Conservation (phyloP, 2,888 invertebrate species). For the Drosophila stalkeri region DNA sequence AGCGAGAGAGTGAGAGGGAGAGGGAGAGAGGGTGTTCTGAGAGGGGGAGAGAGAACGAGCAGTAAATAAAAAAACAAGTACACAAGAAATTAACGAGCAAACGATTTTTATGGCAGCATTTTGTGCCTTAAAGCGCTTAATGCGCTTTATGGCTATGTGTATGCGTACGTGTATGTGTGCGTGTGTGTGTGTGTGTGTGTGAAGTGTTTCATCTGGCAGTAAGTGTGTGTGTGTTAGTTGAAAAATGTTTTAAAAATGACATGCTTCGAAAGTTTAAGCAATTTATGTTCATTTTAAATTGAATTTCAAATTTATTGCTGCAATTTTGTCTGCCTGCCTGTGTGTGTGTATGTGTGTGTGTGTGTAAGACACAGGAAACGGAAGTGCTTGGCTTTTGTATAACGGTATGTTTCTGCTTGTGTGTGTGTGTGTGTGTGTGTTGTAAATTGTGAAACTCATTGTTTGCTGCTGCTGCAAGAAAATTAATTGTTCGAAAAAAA, state of each 20-base stretch:
- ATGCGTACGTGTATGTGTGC: constrained; percentile 19
- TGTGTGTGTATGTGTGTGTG: constrained; percentile 20
- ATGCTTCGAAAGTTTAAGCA: constrained; percentile 85
- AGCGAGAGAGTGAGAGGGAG: not conserved
- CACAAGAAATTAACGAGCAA: constrained; percentile 80
- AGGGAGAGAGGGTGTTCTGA: not conserved
- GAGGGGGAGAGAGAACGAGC: constrained; percentile 15
- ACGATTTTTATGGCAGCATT: constrained; percentile 82
- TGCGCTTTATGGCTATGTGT: constrained; percentile 62
- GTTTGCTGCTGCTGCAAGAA: constrained; percentile 59
- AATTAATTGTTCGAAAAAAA: constrained; percentile 74
- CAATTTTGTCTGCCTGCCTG: constrained; percentile 71
- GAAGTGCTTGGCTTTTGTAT: constrained; percentile 70
- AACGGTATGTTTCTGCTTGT: constrained; percentile 21
- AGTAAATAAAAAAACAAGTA: constrained; percentile 75
- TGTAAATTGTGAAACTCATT: constrained; percentile 77
- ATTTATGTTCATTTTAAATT: constrained; percentile 85
- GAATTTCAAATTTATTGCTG: constrained; percentile 85
- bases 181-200: constrained; percentile 24
- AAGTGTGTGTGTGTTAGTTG: constrained; percentile 69
- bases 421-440: constrained; percentile 27
- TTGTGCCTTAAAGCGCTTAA: constrained; percentile 82
- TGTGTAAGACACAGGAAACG: constrained; percentile 60
- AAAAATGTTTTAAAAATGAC: constrained; percentile 85
- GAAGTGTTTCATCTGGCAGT: constrained; percentile 20